Evolutionary conservation across 2,113 vertebrate genomes (phyloP), one percentile per base, ranked within the genome.

Genomic region (Myrmecobius fasciatus): DNA sequence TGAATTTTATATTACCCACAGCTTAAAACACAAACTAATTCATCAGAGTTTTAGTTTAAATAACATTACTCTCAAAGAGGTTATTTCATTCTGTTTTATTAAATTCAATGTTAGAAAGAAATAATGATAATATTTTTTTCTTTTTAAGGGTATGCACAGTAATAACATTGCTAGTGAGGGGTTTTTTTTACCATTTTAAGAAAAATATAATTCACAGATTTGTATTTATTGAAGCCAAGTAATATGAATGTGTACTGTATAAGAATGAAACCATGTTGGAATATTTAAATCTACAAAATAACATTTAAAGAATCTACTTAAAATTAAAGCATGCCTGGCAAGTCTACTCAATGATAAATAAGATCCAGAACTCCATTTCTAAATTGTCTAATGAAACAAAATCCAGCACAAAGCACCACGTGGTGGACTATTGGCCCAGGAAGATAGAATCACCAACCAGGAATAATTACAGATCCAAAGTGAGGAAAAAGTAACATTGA

Each of bases 71-170:
- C n/a, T 60, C 56, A 48, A 92, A 83, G 54, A 95, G 94, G 93
- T 89, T 51, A 67, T 52, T 96, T 96, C 54, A 56, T 95, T 96
- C 96, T 92, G 47, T 96, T 95, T 97, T 90, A 5, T n/a, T 97
- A 92, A 90, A 88, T 89, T 96, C 93, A 92, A 7, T 43, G 43
- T 51, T 96, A 0, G 95, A 92, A 54, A 60, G 1, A 9, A 53
- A 92, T 91, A 91, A 51, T 36, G 26, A 88, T 47, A 51, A 90
- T 91, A 3, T 31, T 9, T 90, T 36, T 90, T 49, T 91, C 31
- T 43, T 92, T 95, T 92, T 43, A 67, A 97, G 25, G 7, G 0
- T 67, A 43, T 43, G 26, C 89, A 36, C 88, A 89, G 51, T 51
- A 90, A 94, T 11, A 54, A 14, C 49, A 94, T 89, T 89, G 25